A percentile compares a stretch with the other conserved stretches of the same genome.
These are phyloP conservation scores for Octonoba sinensis DNA, from an alignment of 2,888 invertebrate genomes.

Conservation along the genomic window DNA sequence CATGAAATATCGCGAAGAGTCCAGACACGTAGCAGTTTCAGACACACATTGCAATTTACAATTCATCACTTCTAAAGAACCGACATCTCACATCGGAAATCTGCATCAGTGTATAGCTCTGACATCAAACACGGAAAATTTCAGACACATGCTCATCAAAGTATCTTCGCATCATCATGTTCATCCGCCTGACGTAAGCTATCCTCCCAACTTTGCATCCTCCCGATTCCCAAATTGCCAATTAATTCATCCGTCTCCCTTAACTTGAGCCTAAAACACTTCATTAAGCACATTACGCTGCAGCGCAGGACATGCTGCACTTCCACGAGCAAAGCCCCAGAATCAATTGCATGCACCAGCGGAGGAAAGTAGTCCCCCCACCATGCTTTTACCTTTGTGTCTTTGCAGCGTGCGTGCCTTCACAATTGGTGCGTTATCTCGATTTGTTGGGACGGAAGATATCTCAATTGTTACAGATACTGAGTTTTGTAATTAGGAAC, in stretches of 20 bases:
- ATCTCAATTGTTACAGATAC: slow-evolving; percentile 51
- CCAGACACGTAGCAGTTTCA: no score
- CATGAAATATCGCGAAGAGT: no score
- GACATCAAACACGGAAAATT: no score
- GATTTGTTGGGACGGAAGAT: slow-evolving; percentile 45
- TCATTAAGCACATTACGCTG: slow-evolving; percentile 52
- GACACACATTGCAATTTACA: no score
- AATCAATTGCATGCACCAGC: slow-evolving; percentile 44
- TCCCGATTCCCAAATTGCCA: slow-evolving; percentile 27
- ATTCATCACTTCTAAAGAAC: no score
- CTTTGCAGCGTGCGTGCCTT: background rate
- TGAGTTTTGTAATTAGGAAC: slow-evolving; percentile 58
- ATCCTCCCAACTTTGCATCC: background rate
- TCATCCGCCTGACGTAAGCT: slow-evolving; percentile 5
- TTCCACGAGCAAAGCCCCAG: background rate
- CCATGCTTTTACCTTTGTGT: background rate
- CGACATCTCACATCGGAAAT: no score
- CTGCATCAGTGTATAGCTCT: background rate
- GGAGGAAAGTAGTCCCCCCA: slow-evolving; percentile 39
- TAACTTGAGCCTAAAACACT: slow-evolving; percentile 52
- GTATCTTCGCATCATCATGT: slow-evolving; percentile 5
- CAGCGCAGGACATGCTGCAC: slow-evolving; percentile 17
- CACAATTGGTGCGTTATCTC: slow-evolving; percentile 35
- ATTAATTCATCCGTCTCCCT: slow-evolving; percentile 44
- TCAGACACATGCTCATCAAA: slow-evolving; percentile 11